Conservation (phyloP, 2,113 vertebrate species). For the Trochalopteron elliotii region DNA sequence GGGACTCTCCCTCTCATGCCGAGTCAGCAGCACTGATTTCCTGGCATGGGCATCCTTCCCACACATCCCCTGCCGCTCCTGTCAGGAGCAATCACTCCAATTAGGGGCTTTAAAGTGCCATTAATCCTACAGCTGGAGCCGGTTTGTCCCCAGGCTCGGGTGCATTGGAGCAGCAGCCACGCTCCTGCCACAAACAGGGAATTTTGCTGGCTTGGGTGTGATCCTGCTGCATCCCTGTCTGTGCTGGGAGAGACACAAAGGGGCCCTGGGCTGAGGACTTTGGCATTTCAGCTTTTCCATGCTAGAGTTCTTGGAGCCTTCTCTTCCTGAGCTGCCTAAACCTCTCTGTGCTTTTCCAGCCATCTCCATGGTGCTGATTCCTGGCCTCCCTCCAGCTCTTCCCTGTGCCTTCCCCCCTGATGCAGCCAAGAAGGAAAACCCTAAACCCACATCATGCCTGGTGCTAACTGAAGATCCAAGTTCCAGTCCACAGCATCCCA, state of each 20-base stretch:
- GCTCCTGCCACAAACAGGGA: background rate
- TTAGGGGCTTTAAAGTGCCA: background rate
- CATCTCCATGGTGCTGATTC: background rate
- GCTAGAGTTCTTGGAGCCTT: background rate
- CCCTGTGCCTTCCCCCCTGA: background rate
- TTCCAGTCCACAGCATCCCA: fast-evolving
- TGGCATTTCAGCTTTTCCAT: background rate
- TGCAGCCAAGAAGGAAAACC: background rate
- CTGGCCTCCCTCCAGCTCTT: background rate
- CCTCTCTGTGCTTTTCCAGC: background rate
- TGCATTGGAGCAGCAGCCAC: fast-evolving
- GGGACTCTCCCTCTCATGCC: fast-evolving
- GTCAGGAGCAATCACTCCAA: background rate
- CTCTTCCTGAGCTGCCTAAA: background rate
- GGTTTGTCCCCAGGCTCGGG: background rate
- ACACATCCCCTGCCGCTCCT: background rate
- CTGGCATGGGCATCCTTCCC: fast-evolving
- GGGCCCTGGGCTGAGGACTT: background rate
- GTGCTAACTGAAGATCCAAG: fast-evolving
- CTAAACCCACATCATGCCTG: fast-evolving
- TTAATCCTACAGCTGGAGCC: background rate
- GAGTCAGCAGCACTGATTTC: background rate
- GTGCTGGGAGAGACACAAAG: background rate
- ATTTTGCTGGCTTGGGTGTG: background rate
- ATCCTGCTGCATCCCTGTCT: fast-evolving